phyloP scores from a whole-genome alignment of 2,113 vertebrate genomes.

The Ptilonorhynchus violaceus region DNA sequence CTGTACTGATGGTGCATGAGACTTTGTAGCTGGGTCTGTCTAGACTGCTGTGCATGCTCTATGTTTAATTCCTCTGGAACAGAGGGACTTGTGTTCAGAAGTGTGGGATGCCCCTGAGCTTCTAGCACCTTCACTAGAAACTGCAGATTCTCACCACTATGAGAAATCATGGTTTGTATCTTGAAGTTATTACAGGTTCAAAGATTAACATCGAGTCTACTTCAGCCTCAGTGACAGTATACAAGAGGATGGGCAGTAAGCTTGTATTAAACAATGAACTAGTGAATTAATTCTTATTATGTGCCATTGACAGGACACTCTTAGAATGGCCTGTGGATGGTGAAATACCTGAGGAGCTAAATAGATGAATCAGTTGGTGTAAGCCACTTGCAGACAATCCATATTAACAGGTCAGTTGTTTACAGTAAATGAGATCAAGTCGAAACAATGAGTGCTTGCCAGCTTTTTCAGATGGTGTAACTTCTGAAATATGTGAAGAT shows the following conservation, averaged over 20 bases:
- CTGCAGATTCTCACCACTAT: background rate
- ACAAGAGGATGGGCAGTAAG: background rate
- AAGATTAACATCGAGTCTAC: fast-evolving
- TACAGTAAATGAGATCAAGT: background rate
- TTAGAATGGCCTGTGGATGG: background rate
- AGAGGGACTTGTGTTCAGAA: background rate
- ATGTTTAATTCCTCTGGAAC: background rate
- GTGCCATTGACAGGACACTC: background rate
- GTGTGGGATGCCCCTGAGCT: background rate
- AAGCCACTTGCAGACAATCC: background rate
- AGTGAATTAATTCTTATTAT: background rate
- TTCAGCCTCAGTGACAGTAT: background rate
- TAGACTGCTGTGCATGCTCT: background rate
- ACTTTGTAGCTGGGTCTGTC: background rate
- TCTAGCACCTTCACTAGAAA: background rate
- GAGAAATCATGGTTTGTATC: background rate
- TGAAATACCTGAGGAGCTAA: background rate
- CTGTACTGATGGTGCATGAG: background rate
- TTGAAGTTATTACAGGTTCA: background rate
- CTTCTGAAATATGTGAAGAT: background rate
- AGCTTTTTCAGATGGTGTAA: background rate
- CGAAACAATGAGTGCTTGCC: background rate
- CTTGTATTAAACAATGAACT: background rate
- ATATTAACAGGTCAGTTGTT: background rate
- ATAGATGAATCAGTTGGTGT: background rate